Conservation (phyloP, 1,140 invertebrate species). For the Hormaphis cornu region DNA sequence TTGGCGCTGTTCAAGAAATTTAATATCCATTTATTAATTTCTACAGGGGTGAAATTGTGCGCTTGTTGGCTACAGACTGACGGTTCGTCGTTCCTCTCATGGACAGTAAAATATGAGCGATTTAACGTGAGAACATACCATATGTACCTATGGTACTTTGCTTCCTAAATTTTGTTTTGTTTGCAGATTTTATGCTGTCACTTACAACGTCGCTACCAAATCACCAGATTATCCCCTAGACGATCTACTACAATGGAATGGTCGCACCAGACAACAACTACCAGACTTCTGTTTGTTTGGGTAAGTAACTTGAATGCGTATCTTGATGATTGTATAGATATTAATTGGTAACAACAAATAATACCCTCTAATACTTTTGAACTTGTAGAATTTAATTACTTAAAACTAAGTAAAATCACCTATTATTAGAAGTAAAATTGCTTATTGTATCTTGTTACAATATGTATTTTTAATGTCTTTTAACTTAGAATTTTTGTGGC, state of each 20-base stretch:
- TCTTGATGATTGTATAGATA: background rate
- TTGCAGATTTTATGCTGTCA: slow-evolving; percentile 63
- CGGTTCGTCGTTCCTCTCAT: background rate
- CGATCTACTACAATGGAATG: slow-evolving; percentile 56
- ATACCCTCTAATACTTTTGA: no score
- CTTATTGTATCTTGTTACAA: no score
- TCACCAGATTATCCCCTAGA: slow-evolving; percentile 59
- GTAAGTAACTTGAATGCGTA: slow-evolving; percentile 42
- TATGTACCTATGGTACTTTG: background rate
- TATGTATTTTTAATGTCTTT: no score
- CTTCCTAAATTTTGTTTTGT: background rate
- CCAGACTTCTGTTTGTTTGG: slow-evolving; percentile 76
- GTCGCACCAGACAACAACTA: slow-evolving; percentile 45
- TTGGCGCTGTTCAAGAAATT: no score
- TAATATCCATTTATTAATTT: no score
- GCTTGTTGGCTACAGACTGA: no score
- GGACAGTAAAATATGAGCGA: background rate
- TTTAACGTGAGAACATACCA: background rate
- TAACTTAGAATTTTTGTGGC: no score
- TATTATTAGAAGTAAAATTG: no score
- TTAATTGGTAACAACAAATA: no score
- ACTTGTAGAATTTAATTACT: no score
- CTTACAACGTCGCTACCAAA: slow-evolving; percentile 76
- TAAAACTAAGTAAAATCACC: no score
- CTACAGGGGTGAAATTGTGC: no score